Percentiles rank a stretch among this genome's conserved stretches.
Evolutionary conservation across 1,140 invertebrate genomes (phyloP).

Genomic region (Drosophila ogumai): DNA sequence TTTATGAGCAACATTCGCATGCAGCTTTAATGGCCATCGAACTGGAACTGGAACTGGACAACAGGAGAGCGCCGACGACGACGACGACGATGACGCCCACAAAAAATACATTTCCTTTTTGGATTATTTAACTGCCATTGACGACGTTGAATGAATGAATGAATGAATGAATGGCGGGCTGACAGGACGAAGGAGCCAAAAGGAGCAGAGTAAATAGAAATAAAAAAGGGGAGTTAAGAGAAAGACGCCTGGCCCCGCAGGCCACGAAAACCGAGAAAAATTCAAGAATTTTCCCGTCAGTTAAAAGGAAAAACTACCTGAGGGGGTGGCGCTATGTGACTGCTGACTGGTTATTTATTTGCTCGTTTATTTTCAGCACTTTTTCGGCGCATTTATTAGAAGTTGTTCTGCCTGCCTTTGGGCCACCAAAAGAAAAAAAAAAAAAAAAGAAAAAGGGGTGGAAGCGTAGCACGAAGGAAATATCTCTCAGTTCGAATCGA

Average conservation of each 20-base stretch:
- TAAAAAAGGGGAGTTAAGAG: slow-evolving; percentile 29
- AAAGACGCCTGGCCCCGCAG: slow-evolving; percentile 20
- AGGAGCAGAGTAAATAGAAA: slow-evolving; percentile 42
- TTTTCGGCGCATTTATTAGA: slow-evolving; percentile 71
- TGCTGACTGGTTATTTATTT: slow-evolving; percentile 63
- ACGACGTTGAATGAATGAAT: slow-evolving; percentile 58
- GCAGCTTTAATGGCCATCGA: slow-evolving; percentile 73
- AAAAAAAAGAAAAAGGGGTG: slow-evolving; percentile 16
- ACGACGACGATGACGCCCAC: slow-evolving; percentile 53
- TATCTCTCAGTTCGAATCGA: slow-evolving; percentile 40
- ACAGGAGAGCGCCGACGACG: slow-evolving; percentile 24
- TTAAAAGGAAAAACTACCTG: slow-evolving; percentile 36
- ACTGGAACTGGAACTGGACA: slow-evolving; percentile 54
- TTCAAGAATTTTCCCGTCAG: slow-evolving; percentile 32
- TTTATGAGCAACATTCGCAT: slow-evolving; percentile 72
- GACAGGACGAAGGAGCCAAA: slow-evolving; percentile 33
- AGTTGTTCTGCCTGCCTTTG: slow-evolving; percentile 43
- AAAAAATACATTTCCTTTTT: slow-evolving; percentile 73
- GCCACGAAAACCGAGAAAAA: slow-evolving; percentile 59
- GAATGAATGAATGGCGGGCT: slow-evolving; percentile 53
- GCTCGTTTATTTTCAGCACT: slow-evolving; percentile 71
- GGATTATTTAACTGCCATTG: slow-evolving; percentile 73
- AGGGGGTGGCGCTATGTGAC: slow-evolving; percentile 27
- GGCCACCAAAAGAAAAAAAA: slow-evolving; percentile 11
- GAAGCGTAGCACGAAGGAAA: neutral